Conservation (phyloP, 2,113 vertebrate genomes). For the Heterocephalus glaber region DNA sequence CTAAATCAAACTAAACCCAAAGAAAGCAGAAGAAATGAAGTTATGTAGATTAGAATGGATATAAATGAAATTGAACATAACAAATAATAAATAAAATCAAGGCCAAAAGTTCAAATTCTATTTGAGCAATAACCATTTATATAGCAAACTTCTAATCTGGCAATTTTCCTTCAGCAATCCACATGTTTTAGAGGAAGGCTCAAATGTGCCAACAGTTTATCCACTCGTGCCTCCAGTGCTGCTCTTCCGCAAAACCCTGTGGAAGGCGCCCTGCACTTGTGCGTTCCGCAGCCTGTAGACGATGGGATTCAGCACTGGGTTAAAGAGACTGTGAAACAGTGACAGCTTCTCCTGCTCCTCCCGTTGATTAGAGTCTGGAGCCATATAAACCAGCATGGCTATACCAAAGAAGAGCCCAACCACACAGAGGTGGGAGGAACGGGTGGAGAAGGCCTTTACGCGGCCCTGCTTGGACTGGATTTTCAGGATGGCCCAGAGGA, state of each 20-base stretch:
- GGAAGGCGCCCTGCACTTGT: conserved; percentile 53
- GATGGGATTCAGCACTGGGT: conserved; percentile 68
- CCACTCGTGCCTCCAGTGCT: neutral
- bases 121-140: neutral
- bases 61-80: neutral
- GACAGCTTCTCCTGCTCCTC: conserved; percentile 67
- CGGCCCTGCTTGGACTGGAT: conserved; percentile 60
- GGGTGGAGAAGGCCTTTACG: conserved; percentile 59
- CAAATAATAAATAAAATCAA: neutral
- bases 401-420: conserved; percentile 71
- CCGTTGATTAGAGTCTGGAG: conserved; percentile 26
- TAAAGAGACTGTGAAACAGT: conserved; percentile 70
- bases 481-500: conserved; percentile 61
- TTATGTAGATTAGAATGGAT: neutral
- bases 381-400: conserved; percentile 64
- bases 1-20: neutral
- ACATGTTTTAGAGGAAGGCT: neutral
- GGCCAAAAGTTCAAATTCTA: neutral
- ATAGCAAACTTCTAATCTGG: neutral
- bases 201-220: too few relatives aligned
- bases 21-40: neutral
- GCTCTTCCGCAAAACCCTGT: conserved; percentile 17
- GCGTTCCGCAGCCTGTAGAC: conserved; percentile 66
- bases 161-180: neutral
- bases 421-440: conserved; percentile 65